These are phyloP conservation scores for Stenopsyche tienmushanensis DNA, from an alignment of 1,140 invertebrate species.

Conservation along the genomic window DNA sequence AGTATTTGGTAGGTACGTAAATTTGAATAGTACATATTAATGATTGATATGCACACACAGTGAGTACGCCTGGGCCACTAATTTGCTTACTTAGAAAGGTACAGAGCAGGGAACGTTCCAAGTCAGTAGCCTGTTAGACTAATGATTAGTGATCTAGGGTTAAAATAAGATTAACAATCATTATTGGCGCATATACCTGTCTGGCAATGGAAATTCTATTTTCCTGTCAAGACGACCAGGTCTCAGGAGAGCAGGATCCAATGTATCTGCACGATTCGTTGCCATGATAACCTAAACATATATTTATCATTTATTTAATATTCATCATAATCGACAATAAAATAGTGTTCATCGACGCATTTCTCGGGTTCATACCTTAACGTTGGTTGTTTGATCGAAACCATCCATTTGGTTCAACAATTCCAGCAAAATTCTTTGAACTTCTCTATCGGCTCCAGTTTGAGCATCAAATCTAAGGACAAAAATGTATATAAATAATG, in stretches of 20 bases:
- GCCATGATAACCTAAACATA: slow-evolving; percentile 94
- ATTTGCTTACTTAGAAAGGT: too few species aligned
- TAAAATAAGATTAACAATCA: slow-evolving; percentile 4
- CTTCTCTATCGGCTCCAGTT: slow-evolving; percentile 98
- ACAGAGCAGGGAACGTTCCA: too few species aligned
- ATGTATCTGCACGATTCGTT: slow-evolving; percentile 96
- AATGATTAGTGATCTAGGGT: too few species aligned
- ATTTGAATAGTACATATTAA: too few species aligned
- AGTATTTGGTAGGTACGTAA: too few species aligned
- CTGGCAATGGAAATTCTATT: slow-evolving; percentile 98
- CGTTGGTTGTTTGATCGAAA: slow-evolving; percentile 99
- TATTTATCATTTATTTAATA: not conserved
- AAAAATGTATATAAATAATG: too few species aligned
- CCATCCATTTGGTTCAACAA: slow-evolving; percentile 99
- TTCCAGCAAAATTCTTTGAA: slow-evolving; percentile 96
- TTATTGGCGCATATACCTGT: slow-evolving; percentile 55
- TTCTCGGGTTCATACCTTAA: slow-evolving; percentile 82
- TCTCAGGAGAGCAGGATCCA: slow-evolving; percentile 95
- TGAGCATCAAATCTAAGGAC: slow-evolving; percentile 86
- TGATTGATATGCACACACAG: too few species aligned
- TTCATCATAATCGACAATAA: not conserved
- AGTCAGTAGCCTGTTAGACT: too few species aligned
- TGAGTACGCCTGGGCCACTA: too few species aligned
- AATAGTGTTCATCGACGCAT: too few species aligned
- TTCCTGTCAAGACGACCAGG: slow-evolving; percentile 98